phyloP scores from a whole-genome alignment of 2,797 vertebrate genomes.

The Trematomus bernacchii region DNA sequence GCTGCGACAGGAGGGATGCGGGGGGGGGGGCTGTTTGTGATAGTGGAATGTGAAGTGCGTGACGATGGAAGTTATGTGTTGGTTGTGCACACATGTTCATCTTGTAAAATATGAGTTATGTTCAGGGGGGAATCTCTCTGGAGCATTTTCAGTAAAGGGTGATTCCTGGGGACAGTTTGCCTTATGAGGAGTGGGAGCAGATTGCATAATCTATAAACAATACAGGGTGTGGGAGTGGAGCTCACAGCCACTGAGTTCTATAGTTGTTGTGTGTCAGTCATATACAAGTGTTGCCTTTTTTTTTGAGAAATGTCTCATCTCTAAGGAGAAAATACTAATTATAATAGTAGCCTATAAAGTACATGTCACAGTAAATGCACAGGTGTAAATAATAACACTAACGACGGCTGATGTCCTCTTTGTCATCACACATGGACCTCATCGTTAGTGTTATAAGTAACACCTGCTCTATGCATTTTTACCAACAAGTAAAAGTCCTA shows the following conservation, averaged over 20 bases:
- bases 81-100: conserved; percentile 44
- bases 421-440: neutral
- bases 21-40: conserved; percentile 43
- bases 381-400: conserved; percentile 8
- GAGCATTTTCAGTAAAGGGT: conserved; percentile 60
- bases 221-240: conserved; percentile 17
- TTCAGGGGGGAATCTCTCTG: conserved; percentile 66
- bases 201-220: conserved; percentile 49
- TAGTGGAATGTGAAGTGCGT: conserved; percentile 71
- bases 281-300: neutral
- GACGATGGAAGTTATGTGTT: conserved; percentile 29
- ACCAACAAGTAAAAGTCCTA: no score
- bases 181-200: conserved; percentile 79
- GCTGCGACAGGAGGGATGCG: conserved; percentile 65
- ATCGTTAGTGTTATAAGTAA: neutral
- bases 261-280: neutral
- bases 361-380: neutral
- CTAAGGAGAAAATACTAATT: neutral
- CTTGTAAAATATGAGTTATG: conserved; percentile 46
- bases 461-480: neutral
- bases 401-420: neutral
- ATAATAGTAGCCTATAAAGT: neutral
- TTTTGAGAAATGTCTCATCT: neutral
- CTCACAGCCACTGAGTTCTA: neutral
- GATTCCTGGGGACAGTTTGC: conserved; percentile 76